A percentile compares a stretch with the other conserved stretches of the same genome.
phyloP scores from a whole-genome alignment of 2,797 vertebrate genomes.

The Gambelia wislizenii region DNA sequence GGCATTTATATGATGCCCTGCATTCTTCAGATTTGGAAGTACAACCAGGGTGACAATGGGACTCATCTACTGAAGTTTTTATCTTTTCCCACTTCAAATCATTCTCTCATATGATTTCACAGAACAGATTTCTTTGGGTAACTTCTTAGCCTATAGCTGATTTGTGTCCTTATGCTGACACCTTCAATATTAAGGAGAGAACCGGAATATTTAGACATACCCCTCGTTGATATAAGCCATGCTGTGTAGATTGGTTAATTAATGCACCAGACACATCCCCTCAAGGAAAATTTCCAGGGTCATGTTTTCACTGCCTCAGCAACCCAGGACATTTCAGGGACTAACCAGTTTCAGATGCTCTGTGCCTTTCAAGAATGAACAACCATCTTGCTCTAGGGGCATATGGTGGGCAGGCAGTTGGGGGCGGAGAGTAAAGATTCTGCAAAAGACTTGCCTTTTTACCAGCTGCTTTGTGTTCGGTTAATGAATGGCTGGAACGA shows the following conservation, averaged over 20 bases:
- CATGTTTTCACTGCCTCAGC: slow-evolving; percentile 72
- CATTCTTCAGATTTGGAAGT: slow-evolving; percentile 10
- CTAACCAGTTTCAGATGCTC: slow-evolving; percentile 76
- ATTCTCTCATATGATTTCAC: slow-evolving; percentile 43
- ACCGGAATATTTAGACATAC: slow-evolving; percentile 60
- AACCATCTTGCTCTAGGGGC: slow-evolving; percentile 65
- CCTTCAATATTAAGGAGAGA: slow-evolving; percentile 56
- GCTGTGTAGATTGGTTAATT: slow-evolving; percentile 70
- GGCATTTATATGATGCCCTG: slow-evolving; percentile 28
- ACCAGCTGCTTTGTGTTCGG: slow-evolving; percentile 66
- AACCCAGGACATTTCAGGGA: slow-evolving; percentile 64
- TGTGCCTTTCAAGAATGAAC: slow-evolving; percentile 71
- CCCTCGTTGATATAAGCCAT: slow-evolving; percentile 66
- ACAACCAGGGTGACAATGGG: background rate
- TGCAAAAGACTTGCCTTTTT: slow-evolving; percentile 63
- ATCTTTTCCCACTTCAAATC: background rate
- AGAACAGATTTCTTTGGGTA: slow-evolving; percentile 15
- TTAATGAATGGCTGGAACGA: slow-evolving; percentile 58
- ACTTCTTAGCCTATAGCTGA: slow-evolving; percentile 55
- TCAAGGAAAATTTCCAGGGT: slow-evolving; percentile 71
- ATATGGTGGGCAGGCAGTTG: background rate
- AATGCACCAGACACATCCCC: slow-evolving; percentile 69
- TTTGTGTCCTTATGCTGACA: slow-evolving; percentile 52
- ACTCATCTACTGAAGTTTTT: too few relatives aligned
- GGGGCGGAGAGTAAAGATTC: slow-evolving; percentile 49